These are phyloP conservation scores for Tetramorium bicarinatum DNA, from an alignment of 2,888 invertebrate species.

Conservation along the genomic window DNA sequence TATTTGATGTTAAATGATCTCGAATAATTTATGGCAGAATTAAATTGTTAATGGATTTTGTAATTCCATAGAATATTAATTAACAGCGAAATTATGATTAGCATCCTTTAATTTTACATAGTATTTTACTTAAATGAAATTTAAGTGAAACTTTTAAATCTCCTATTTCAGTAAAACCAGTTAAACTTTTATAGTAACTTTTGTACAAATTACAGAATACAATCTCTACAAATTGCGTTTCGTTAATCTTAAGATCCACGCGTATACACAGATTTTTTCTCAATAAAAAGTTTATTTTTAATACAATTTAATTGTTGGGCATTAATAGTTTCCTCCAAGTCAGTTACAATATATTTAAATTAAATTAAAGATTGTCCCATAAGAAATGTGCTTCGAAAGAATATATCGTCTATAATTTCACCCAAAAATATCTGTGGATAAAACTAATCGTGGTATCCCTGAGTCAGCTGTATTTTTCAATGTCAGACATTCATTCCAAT, in stretches of 20 bases:
- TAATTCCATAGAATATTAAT: neutral
- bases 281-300: neutral
- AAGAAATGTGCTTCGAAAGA: neutral
- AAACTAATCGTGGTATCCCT: neutral
- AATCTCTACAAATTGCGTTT: neutral
- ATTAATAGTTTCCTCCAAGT: neutral
- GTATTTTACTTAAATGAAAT: neutral
- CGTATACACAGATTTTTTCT: neutral
- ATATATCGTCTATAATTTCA: neutral
- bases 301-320: neutral
- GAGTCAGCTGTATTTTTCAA: constrained; percentile 12
- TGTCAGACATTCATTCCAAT: neutral
- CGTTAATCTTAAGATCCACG: neutral
- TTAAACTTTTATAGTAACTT: neutral
- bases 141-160: neutral
- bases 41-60: neutral
- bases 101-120: neutral
- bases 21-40: neutral
- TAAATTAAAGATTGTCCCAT: neutral
- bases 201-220: neutral
- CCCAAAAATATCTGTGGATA: neutral
- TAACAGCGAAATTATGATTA: neutral
- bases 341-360: neutral
- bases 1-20: neutral
- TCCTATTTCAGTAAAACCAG: neutral